A percentile compares a stretch with the other conserved stretches of the same genome.
Conservation (phyloP, 2,113 vertebrate species). For the Thryonomys swinderianus region DNA sequence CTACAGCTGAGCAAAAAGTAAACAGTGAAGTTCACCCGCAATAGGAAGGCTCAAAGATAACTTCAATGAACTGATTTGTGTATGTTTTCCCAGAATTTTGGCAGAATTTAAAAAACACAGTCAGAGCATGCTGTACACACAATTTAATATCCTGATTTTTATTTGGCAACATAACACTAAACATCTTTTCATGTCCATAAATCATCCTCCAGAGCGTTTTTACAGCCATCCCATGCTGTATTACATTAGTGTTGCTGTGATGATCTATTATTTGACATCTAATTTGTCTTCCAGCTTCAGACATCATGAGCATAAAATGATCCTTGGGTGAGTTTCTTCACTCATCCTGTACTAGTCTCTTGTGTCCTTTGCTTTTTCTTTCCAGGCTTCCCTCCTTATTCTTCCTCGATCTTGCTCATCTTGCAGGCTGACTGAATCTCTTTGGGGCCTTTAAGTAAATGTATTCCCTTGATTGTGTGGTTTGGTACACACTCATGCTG, state of each 20-base stretch:
- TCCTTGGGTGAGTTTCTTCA: not conserved
- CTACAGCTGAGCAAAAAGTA: not conserved
- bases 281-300: not conserved
- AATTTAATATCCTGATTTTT: not conserved
- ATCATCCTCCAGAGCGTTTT: not conserved
- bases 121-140: not conserved
- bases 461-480: not conserved
- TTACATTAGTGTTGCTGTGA: not conserved
- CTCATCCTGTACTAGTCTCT: not conserved
- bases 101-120: slow-evolving; percentile 35
- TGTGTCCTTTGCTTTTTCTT: not conserved
- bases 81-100: not conserved
- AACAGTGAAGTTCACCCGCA: not conserved
- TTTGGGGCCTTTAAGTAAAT: not conserved
- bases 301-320: not conserved
- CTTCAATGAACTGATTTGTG: not conserved
- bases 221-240: not conserved
- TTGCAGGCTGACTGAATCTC: not conserved
- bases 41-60: not conserved
- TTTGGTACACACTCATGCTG: not conserved
- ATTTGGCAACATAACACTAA: not conserved
- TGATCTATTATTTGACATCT: not conserved
- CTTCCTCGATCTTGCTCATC: not conserved
- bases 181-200: not conserved
- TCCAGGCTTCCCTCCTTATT: not conserved